Evolutionary conservation across 1,140 invertebrate genomes (phyloP), one percentile per base, ranked within the genome.

Genomic region (Drosophila pachea): DNA sequence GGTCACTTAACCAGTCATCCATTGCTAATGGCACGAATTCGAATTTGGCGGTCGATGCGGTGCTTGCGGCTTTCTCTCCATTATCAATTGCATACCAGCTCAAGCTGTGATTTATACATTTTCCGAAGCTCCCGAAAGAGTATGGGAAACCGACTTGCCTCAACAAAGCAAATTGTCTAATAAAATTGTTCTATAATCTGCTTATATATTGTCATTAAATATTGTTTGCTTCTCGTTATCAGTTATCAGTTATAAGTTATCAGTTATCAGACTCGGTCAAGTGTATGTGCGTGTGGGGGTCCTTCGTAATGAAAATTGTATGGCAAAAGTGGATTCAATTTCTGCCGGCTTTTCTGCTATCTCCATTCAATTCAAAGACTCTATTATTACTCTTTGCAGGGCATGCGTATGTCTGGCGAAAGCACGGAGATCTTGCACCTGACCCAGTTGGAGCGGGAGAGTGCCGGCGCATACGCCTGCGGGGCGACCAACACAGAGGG

Each of bases 401-500:
- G 86, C 58, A 89, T 89, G 89, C 88, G 88, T 73, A 89, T 89
- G 89, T 89, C 89, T 60, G 89, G 89, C 53, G 89, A 89, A 73
- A 79, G 74, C 70, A 73, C 86, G 43, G 89, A 90, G 58, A 90
- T 89, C 55, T 71, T 91, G 68, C 90, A 90, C 58, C 68, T 91
- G 45, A 90, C 90, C n/a, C 82, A 86, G 12, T 74, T 92, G 52
- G 86, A 88, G 55, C 82, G 91, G 29, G 86, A 86, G 11, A 90
- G 92, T 65, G 90, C 90, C 0, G 93, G 94, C 1, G 91, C 92
- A 29, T 95, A 95, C 79, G 91, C 92, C 11, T 95, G 94, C 75
- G 88, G 92, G 29, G 94, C 94, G 0, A 90, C 90, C 59, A 95
- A 95, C 79, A 90, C 91, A 4, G 93, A 95, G 75, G 94, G 94